A percentile compares a stretch with the other conserved stretches of the same genome.
Evolutionary conservation across 2,797 vertebrate species (phyloP).

Genomic region (Cossypha polioptera): DNA sequence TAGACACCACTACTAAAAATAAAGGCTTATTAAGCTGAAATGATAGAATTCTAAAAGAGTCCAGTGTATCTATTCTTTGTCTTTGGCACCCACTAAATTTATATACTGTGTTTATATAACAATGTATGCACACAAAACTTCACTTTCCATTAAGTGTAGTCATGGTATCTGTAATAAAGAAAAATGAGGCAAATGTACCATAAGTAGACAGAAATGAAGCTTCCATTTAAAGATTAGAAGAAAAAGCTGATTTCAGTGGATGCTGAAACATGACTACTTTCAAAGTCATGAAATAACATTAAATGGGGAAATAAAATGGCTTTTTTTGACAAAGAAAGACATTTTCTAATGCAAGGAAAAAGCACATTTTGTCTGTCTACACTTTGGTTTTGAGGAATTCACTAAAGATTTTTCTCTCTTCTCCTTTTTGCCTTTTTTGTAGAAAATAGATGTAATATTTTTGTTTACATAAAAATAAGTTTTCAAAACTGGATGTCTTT

Average conservation of each 20-base stretch:
- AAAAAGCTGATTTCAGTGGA: not conserved
- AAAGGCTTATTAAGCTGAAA: not conserved
- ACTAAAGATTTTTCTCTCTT: not conserved
- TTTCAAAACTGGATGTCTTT: not conserved
- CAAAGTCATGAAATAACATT: not conserved
- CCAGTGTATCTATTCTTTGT: not conserved
- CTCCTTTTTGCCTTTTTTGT: not conserved
- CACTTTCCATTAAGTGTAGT: not conserved
- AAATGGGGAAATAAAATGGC: not conserved
- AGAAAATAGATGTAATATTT: not conserved
- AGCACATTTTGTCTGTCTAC: not conserved
- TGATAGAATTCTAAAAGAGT: not conserved
- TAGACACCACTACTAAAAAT: not conserved
- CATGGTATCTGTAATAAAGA: not conserved
- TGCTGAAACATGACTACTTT: not conserved
- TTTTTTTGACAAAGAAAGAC: not conserved
- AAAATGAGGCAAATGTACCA: not conserved
- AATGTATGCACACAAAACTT: not conserved
- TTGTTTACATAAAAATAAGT: not conserved
- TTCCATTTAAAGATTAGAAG: not conserved
- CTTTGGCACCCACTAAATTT: not conserved
- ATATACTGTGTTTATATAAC: not conserved
- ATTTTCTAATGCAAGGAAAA: not conserved
- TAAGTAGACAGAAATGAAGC: not conserved
- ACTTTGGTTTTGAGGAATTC: not conserved